These are phyloP conservation scores for Calyptomena viridis DNA, from an alignment of 2,113 vertebrate species.

Conservation along the genomic window DNA sequence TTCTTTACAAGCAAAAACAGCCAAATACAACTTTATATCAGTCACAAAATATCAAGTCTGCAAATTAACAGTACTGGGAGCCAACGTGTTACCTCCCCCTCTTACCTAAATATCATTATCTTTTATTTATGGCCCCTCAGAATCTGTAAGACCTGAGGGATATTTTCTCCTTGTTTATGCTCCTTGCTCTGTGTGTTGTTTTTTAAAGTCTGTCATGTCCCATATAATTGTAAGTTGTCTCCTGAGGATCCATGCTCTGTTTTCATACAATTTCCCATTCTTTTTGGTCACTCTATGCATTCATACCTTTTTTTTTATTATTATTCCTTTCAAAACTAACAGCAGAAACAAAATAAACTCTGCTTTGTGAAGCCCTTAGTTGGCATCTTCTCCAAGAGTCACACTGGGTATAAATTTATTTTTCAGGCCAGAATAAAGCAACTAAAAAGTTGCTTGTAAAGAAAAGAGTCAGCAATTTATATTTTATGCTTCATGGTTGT, in stretches of 20 bases:
- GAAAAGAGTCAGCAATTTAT: not conserved
- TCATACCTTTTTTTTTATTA: not conserved
- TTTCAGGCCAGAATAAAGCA: not conserved
- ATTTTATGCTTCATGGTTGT: not conserved
- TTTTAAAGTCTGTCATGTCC: constrained; percentile 52
- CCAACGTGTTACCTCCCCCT: not conserved
- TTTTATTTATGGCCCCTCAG: constrained; percentile 48
- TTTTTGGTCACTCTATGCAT: not conserved
- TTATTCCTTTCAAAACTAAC: not conserved
- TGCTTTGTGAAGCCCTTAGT: not conserved
- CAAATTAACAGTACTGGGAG: not conserved
- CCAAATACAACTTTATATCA: not conserved
- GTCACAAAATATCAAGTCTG: not conserved
- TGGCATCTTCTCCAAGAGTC: constrained; percentile 20
- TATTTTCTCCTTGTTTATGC: constrained; percentile 19
- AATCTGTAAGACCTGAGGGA: not conserved
- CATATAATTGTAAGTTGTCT: constrained; percentile 25
- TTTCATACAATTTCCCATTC: constrained; percentile 53
- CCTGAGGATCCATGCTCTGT: constrained; percentile 20
- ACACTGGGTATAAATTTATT: not conserved
- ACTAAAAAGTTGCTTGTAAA: not conserved
- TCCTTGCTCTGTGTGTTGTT: constrained; percentile 16
- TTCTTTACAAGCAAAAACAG: not conserved
- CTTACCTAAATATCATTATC: constrained; percentile 57
- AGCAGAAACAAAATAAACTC: constrained; percentile 34